Base-by-base conservation (phyloP, 2,888 invertebrate species). In the Caenorhabditis wallacei region DNA sequence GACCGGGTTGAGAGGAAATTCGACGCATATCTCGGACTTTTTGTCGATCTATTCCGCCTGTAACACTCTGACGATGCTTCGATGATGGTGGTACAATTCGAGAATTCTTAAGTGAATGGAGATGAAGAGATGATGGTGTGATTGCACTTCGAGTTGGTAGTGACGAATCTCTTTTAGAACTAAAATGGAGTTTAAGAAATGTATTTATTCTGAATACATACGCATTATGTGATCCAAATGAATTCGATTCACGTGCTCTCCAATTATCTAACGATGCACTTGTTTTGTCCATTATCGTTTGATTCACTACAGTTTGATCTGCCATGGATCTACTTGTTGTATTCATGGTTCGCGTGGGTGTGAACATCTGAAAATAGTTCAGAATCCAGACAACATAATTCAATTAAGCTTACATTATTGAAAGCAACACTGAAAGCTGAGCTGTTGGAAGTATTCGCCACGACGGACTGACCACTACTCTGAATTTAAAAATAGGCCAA, bases 341-440 rank as follows among this genome's bases (percentile, higher is more conserved):
- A 18, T 78, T 54, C 46, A 61, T 35, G 10, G 46, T 53, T 46
- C 63, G 35, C n/a, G 24, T 10, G 5, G 76, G 76, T 1, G 78
- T 63, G 63, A 69, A 78, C 63, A 78, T 69, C 78, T 78, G 63
- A n/a, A 76, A 43, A 54, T 37, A 22, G 2, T 18, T 22, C 1
- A n/a, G n/a, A 40, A 20, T 43, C 18, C 35, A 18, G 0, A 22
- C 22, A 24, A 40, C 8, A 18, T 18, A 24, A 40, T 8, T 13
- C 40, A 40, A 5, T 40, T 10, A 5, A 20, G 8, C 53, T 61
- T n/a, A 78, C 78, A 70, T 78, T 78, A 56, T 78, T 78, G 20
- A 78, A 78, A 4, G 78, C 69, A 18, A 61, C 46, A 56, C 78
- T 78, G 63, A 78, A 78, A 1, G 78, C 78, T 10, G 78, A 69